phyloP scores from a whole-genome alignment of 2,113 vertebrate species.

The Pelecanoides urinatrix region DNA sequence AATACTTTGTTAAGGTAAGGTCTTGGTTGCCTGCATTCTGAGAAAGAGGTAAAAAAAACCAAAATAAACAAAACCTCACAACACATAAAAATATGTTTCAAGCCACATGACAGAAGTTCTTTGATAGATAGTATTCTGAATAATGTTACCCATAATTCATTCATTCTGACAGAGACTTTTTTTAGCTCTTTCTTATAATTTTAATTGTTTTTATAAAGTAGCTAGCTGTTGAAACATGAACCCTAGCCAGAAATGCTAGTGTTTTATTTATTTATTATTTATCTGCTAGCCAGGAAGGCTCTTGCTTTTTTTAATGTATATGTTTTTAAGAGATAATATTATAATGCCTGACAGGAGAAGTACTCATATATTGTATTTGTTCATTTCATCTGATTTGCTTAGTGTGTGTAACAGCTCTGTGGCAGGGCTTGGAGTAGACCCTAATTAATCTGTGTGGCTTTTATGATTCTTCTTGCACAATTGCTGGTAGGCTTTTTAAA shows the following conservation, averaged over 20 bases:
- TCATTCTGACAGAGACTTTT: background rate
- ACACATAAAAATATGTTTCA: background rate
- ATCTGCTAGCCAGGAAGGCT: background rate
- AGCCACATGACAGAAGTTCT: background rate
- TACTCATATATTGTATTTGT: background rate
- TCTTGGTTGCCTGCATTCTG: background rate
- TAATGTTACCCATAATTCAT: background rate
- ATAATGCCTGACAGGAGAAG: background rate
- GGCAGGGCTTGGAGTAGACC: background rate
- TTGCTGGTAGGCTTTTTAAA: background rate
- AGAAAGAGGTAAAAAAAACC: background rate
- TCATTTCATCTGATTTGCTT: background rate
- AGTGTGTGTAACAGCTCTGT: background rate
- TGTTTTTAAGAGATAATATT: background rate
- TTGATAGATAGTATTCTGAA: background rate
- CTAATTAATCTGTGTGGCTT: background rate
- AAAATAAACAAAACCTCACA: background rate
- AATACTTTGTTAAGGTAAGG: background rate
- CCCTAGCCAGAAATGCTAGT: background rate
- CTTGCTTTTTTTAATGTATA: background rate
- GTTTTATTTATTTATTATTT: background rate
- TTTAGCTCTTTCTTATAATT: background rate
- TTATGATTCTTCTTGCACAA: background rate
- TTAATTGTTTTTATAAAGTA: background rate
- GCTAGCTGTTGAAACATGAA: background rate